phyloP scores from a whole-genome alignment of 2,113 vertebrate genomes.

The Donacobius atricapilla region DNA sequence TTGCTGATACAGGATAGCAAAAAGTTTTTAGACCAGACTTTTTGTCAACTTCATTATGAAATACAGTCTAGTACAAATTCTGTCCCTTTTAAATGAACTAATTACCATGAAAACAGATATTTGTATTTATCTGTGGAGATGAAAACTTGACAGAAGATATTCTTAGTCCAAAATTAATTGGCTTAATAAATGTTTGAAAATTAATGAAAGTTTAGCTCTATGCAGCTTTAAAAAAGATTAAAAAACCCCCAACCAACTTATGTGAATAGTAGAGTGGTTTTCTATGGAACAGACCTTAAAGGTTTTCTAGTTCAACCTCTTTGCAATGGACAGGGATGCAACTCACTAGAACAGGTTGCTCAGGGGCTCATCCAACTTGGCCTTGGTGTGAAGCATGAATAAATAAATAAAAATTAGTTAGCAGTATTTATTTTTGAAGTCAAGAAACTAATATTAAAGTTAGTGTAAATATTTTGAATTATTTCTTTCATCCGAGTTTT shows the following conservation, averaged over 20 bases:
- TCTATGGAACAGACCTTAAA: neutral
- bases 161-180: slow-evolving; percentile 8
- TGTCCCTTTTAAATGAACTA: neutral
- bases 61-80: neutral
- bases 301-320: neutral
- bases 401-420: slow-evolving; percentile 20
- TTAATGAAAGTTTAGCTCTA: neutral
- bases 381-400: neutral
- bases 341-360: neutral
- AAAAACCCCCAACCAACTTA: neutral
- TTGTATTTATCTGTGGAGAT: neutral
- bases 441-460: neutral
- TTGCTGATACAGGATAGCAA: neutral
- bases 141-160: neutral
- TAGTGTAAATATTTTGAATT: neutral
- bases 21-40: neutral
- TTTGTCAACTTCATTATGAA: neutral
- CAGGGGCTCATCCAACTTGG: neutral
- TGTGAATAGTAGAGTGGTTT: neutral
- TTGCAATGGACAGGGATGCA: neutral
- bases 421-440: neutral
- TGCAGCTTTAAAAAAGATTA: neutral
- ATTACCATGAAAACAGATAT: neutral
- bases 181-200: neutral
- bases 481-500: neutral